Evolutionary conservation across 2,888 invertebrate species (phyloP).

Genomic region (Esperia sulphurella): DNA sequence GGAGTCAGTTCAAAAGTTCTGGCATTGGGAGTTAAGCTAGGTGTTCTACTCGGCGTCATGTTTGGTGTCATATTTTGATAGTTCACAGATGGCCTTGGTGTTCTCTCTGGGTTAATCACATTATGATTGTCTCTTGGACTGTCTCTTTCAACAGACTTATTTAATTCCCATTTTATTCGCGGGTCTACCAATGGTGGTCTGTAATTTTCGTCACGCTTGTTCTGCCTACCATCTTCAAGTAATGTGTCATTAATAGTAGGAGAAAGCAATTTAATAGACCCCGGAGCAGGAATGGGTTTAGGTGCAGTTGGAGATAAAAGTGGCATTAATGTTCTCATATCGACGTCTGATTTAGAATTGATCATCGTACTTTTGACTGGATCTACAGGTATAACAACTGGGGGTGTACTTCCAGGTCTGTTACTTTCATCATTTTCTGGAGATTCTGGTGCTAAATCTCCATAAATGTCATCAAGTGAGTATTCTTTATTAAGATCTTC

Average conservation of each 20-base stretch:
- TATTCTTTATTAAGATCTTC: constrained; percentile 32
- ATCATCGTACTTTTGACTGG: constrained; percentile 40
- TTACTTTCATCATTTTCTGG: constrained; percentile 50
- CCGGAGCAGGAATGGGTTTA: background rate
- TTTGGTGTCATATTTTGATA: constrained; percentile 23
- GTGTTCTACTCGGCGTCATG: constrained; percentile 20
- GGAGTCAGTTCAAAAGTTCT: constrained; percentile 46
- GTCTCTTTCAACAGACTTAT: constrained; percentile 20
- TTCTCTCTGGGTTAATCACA: constrained; percentile 27
- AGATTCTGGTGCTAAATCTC: constrained; percentile 58
- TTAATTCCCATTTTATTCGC: constrained; percentile 45
- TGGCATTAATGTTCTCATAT: constrained; percentile 52
- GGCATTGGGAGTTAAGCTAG: constrained; percentile 29
- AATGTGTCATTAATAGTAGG: background rate
- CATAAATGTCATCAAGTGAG: constrained; percentile 38
- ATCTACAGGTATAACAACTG: constrained; percentile 64
- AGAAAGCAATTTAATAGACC: background rate
- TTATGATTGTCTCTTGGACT: constrained; percentile 25
- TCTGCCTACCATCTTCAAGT: constrained; percentile 7
- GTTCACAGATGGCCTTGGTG: constrained; percentile 19
- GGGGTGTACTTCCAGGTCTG: constrained; percentile 32
- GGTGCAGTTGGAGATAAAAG: constrained; percentile 18
- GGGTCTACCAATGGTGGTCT: constrained; percentile 38
- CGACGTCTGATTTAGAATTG: constrained; percentile 43
- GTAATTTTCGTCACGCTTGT: constrained; percentile 20